These are phyloP conservation scores for Drosophila grimshawi DNA, from an alignment of 1,140 invertebrate genomes.

Conservation along the genomic window DNA sequence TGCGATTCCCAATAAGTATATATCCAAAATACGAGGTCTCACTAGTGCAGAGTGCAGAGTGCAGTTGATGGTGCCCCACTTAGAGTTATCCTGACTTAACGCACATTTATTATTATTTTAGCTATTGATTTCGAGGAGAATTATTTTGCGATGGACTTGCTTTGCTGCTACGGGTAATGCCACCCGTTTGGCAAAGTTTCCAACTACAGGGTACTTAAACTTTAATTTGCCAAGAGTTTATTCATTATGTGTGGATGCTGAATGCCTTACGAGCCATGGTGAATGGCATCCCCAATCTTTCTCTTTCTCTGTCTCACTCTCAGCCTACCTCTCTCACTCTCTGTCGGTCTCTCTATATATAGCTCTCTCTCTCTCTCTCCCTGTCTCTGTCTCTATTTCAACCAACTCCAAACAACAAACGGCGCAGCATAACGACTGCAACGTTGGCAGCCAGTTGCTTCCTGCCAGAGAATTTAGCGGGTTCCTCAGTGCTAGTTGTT, in stretches of 20 bases:
- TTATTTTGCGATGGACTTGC: too few relatives aligned
- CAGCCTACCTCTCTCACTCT: neutral
- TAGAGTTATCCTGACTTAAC: too few relatives aligned
- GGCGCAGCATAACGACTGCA: slow-evolving; percentile 13
- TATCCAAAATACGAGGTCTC: too few relatives aligned
- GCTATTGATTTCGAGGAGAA: too few relatives aligned
- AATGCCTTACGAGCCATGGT: slow-evolving; percentile 30
- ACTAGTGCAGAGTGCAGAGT: too few relatives aligned
- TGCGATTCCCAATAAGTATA: too few relatives aligned
- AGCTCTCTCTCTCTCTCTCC: neutral
- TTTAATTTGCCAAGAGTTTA: slow-evolving; percentile 52
- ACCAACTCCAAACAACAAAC: slow-evolving; percentile 37
- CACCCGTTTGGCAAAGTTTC: neutral
- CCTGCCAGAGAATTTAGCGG: slow-evolving; percentile 43
- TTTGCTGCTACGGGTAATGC: too few relatives aligned
- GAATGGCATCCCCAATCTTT: slow-evolving; percentile 23
- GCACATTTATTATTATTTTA: too few relatives aligned
- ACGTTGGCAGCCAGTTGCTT: slow-evolving; percentile 46
- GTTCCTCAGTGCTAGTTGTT: slow-evolving; percentile 15
- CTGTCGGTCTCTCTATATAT: neutral
- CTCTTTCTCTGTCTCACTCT: neutral
- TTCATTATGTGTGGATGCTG: slow-evolving; percentile 46
- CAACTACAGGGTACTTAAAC: slow-evolving; percentile 21
- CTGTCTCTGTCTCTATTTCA: slow-evolving; percentile 2
- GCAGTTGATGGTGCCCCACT: too few relatives aligned